phyloP scores from a whole-genome alignment of 2,113 vertebrate genomes.

The Talpa occidentalis region DNA sequence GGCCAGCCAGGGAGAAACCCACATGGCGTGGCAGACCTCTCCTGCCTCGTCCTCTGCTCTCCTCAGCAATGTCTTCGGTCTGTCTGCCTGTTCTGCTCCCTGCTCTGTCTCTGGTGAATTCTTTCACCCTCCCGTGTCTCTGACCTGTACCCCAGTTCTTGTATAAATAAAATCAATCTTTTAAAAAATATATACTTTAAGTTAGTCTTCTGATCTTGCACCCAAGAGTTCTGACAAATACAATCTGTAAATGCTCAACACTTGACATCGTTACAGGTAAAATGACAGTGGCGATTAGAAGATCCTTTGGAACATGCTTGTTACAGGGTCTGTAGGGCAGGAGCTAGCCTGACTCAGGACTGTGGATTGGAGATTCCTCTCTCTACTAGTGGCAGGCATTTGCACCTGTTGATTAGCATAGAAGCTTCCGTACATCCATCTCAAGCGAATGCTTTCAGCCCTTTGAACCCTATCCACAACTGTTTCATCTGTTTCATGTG shows the following conservation, averaged over 20 bases:
- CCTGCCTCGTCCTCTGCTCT: too few species aligned
- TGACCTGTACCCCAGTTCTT: too few species aligned
- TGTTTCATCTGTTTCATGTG: too few species aligned
- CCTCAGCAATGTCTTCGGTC: too few species aligned
- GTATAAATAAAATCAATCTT: too few species aligned
- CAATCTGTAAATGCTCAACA: neutral
- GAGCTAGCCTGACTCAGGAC: neutral
- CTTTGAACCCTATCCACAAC: neutral
- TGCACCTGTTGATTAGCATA: neutral
- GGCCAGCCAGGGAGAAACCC: too few species aligned
- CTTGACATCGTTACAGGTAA: neutral
- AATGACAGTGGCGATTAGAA: neutral
- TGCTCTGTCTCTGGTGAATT: too few species aligned
- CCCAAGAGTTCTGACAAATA: neutral
- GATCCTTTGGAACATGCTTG: neutral
- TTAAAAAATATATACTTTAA: too few species aligned
- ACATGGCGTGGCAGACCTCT: too few species aligned
- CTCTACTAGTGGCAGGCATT: neutral
- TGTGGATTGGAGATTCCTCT: neutral
- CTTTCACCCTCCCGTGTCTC: too few species aligned
- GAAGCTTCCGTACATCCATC: neutral
- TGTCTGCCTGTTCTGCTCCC: too few species aligned
- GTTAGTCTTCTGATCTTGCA: constrained; percentile 38
- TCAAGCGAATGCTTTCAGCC: neutral
- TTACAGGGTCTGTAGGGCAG: neutral